phyloP scores from a whole-genome alignment of 2,888 invertebrate species.

The Dinocampus coccinellae region DNA sequence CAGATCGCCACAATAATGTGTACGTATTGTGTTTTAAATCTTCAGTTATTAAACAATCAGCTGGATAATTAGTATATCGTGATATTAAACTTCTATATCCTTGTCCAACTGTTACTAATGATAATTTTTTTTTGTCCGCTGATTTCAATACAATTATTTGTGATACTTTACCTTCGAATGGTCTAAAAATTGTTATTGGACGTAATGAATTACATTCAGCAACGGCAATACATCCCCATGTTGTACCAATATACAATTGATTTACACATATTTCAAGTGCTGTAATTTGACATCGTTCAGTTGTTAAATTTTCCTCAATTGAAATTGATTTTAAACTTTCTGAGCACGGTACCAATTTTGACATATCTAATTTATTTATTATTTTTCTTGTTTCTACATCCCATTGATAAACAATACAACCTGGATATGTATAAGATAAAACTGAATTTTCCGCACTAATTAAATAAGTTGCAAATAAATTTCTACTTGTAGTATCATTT shows the following conservation, averaged over 20 bases:
- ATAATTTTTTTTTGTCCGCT: slow-evolving; percentile 69
- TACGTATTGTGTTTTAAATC: slow-evolving; percentile 72
- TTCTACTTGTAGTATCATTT: slow-evolving; percentile 73
- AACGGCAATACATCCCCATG: slow-evolving; percentile 94
- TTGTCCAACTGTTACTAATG: slow-evolving; percentile 84
- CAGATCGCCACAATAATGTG: slow-evolving; percentile 80
- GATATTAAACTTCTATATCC: slow-evolving; percentile 85
- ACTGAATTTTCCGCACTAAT: slow-evolving; percentile 76
- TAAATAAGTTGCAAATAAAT: slow-evolving; percentile 79
- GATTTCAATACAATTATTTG: slow-evolving; percentile 66
- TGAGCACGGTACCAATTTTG: slow-evolving; percentile 91
- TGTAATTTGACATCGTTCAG: slow-evolving; percentile 81
- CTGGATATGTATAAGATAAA: slow-evolving; percentile 88
- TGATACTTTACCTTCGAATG: slow-evolving; percentile 86
- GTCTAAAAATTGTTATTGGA: slow-evolving; percentile 93
- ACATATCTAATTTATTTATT: slow-evolving; percentile 87
- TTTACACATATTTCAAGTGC: slow-evolving; percentile 66
- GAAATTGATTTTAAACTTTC: slow-evolving; percentile 92
- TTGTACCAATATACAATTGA: slow-evolving; percentile 91
- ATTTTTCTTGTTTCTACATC: slow-evolving; percentile 77
- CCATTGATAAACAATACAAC: slow-evolving; percentile 92
- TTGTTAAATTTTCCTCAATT: slow-evolving; percentile 87
- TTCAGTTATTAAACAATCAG: slow-evolving; percentile 65
- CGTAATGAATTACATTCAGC: slow-evolving; percentile 84
- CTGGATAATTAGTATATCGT: slow-evolving; percentile 74